Percentiles rank a stretch among this genome's conserved stretches.
These are phyloP conservation scores for Peromyscus californicus DNA, from an alignment of 2,113 vertebrate genomes.

Conservation along the genomic window DNA sequence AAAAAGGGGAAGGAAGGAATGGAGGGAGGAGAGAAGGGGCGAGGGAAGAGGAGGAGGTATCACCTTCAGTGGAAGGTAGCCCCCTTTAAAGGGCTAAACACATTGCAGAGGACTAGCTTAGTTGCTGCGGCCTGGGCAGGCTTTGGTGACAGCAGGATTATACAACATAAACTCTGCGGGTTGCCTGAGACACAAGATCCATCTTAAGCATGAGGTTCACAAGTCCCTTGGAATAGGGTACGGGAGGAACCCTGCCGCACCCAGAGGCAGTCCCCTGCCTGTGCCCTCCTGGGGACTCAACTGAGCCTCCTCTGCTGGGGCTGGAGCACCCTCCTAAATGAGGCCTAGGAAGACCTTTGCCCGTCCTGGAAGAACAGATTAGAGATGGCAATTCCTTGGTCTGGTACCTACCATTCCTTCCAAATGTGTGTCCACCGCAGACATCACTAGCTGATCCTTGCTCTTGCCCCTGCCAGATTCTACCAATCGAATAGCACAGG, in stretches of 20 bases:
- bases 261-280: too few relatives aligned
- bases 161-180: not conserved
- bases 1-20: not conserved
- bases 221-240: not conserved
- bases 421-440: not conserved
- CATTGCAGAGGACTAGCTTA: not conserved
- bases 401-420: rapidly evolving
- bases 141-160: not conserved
- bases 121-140: not conserved
- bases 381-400: not conserved
- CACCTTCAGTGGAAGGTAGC: not conserved
- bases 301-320: not conserved
- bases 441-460: conserved; percentile 25
- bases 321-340: not conserved
- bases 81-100: not conserved
- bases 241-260: not conserved
- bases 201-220: not conserved
- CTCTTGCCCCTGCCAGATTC: not conserved
- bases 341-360: not conserved
- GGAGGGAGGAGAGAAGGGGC: not conserved
- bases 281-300: not conserved
- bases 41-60: not conserved
- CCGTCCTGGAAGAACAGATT: not conserved
- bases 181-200: not conserved
- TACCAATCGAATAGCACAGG: not conserved